Conservation (phyloP, 2,797 vertebrate species). For the Rhyacichthys aspro region DNA sequence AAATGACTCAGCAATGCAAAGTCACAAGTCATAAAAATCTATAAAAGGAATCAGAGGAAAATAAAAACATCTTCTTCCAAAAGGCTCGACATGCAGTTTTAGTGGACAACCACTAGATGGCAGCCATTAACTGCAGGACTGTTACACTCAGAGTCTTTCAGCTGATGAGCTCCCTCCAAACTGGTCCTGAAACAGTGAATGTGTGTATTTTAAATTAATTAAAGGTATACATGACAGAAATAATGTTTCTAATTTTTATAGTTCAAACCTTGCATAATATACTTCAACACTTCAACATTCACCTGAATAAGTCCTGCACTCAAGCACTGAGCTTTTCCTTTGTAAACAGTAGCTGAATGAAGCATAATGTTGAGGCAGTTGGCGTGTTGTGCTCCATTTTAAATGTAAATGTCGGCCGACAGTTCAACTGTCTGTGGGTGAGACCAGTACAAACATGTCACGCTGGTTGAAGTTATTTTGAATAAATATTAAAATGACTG, state of each 20-base stretch:
- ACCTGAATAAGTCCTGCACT: too few species aligned
- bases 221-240: too few species aligned
- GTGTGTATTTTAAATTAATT: too few species aligned
- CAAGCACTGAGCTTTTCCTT: not conserved
- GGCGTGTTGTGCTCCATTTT: conserved; percentile 25
- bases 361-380: not conserved
- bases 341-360: conserved; percentile 3
- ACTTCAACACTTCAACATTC: too few species aligned
- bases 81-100: conserved; percentile 1
- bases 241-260: too few species aligned
- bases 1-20: too few species aligned
- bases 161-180: not conserved
- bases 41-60: too few species aligned
- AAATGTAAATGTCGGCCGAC: conserved; percentile 62
- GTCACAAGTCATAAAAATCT: too few species aligned
- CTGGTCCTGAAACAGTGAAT: too few species aligned
- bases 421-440: conserved; percentile 49
- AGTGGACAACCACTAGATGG: conserved; percentile 36
- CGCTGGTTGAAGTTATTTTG: conserved; percentile 42
- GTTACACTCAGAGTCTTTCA: not conserved
- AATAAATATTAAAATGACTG: conserved; percentile 43
- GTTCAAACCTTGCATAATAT: too few species aligned
- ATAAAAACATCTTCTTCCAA: not conserved
- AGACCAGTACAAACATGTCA: conserved; percentile 34
- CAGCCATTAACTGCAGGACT: not conserved